Evolutionary conservation across 1,140 invertebrate genomes (phyloP).

Genomic region (Drosophila lowei): DNA sequence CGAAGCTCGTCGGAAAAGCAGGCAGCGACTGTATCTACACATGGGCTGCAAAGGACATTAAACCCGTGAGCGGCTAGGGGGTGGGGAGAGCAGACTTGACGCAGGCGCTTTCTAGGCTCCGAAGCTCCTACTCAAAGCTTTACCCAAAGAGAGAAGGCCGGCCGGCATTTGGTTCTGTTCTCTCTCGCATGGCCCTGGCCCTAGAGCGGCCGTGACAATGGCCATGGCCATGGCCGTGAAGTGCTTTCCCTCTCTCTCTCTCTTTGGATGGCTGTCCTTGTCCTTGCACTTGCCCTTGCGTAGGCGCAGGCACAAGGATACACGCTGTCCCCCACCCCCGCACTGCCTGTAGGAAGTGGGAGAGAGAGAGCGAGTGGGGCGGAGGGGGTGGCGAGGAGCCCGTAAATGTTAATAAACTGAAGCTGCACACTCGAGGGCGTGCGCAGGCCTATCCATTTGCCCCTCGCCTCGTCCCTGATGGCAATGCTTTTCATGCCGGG

Average conservation of each 20-base stretch:
- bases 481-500: slow-evolving; percentile 52
- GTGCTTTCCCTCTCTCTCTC: slow-evolving; percentile 8
- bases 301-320: slow-evolving; percentile 49
- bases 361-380: background rate
- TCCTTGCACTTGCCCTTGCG: slow-evolving; percentile 79
- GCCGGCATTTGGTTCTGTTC: slow-evolving; percentile 54
- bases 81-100: slow-evolving; percentile 28
- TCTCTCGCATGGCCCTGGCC: slow-evolving; percentile 51
- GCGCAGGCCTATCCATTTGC: slow-evolving; percentile 47
- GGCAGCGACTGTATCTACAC: slow-evolving; percentile 65
- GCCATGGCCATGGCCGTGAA: slow-evolving; percentile 75
- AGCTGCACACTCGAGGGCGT: slow-evolving; percentile 35
- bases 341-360: slow-evolving; percentile 24
- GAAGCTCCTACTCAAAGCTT: slow-evolving; percentile 55
- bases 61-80: slow-evolving; percentile 50
- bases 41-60: slow-evolving; percentile 77
- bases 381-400: background rate
- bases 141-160: slow-evolving; percentile 32
- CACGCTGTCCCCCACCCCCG: background rate
- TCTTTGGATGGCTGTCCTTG: slow-evolving; percentile 36
- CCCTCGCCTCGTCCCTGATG: background rate
- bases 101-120: slow-evolving; percentile 46
- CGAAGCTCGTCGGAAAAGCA: slow-evolving; percentile 44
- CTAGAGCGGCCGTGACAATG: slow-evolving; percentile 70
- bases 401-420: slow-evolving; percentile 77